Evolutionary conservation across 2,888 invertebrate genomes (phyloP), one percentile per base, ranked within the genome.

Genomic region (Tetanocera ferruginea): DNA sequence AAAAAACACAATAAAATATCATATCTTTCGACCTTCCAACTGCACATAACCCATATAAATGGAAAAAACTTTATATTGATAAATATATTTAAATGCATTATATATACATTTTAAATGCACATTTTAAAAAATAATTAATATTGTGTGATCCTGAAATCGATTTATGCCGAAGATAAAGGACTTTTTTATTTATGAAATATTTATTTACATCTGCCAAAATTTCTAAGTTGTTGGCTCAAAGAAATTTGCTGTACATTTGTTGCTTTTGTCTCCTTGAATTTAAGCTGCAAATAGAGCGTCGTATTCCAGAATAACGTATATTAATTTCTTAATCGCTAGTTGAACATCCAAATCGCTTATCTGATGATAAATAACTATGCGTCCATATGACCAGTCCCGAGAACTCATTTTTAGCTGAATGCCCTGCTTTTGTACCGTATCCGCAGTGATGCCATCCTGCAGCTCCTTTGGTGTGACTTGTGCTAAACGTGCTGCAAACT

Each of bases 321-420:
- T 90, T 76, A 96, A 90, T 90, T 96, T 96, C 87, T 92, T 92
- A 83, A 95, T 93, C 77, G 94, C 93, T 77, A 93, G 91, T 85
- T 92, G 91, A 6, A 94, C 90, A 83, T 94, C 93, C 81, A 93
- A 91, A 82, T 94, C 93, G 1, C 91, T 91, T 64, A 96, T 92
- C 86, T 95, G 94, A 82, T 93, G 92, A 87, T 95, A 94, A 4
- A 94, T 86, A 11, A 95, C 95, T 79, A 96, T 90, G 69, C 97
- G 91, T 1, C 94, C 90, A 28, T 92, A 91, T 69, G 91, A 91
- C 78, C 91, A 89, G 80, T 93, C 92, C 82, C 94, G 90, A 4
- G 92, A 91, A 69, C 93, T 90, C 51, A 92, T 91, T 85, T 93
- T 92, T 2, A 96, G 90, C 76, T 92, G 90, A 77, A 93, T 89